These are phyloP conservation scores for Phyllotis vaccarum DNA, from an alignment of 2,797 vertebrate genomes.

Conservation along the genomic window DNA sequence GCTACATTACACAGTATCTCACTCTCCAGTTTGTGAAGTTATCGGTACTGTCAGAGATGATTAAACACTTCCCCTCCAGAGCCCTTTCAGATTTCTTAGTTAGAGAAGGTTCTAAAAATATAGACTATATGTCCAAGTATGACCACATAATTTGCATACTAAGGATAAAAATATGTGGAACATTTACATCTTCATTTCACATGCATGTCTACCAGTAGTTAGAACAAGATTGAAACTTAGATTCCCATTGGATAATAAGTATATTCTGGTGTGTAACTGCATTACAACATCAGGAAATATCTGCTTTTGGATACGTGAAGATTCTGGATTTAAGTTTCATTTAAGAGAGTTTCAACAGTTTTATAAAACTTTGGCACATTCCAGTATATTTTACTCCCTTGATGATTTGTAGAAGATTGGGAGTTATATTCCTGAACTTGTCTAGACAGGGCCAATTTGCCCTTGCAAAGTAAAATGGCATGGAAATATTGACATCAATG, in stretches of 20 bases:
- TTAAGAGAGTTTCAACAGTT: constrained; percentile 76
- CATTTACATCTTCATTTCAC: constrained; percentile 71
- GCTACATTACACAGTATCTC: not conserved
- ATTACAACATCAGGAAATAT: constrained; percentile 74
- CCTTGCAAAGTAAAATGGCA: constrained; percentile 35
- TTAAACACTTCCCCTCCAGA: not conserved
- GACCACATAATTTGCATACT: constrained; percentile 37
- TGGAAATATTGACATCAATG: not conserved
- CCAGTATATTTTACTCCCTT: not conserved
- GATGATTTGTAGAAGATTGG: constrained; percentile 12
- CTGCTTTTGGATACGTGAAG: constrained; percentile 54
- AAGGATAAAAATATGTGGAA: constrained; percentile 59
- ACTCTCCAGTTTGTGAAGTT: not conserved
- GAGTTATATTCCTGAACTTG: constrained; percentile 9
- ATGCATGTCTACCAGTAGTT: constrained; percentile 50
- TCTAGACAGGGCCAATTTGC: not conserved
- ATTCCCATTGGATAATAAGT: constrained; percentile 73
- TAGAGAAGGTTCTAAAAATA: constrained; percentile 38
- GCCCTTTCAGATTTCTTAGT: not conserved
- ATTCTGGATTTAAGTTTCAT: constrained; percentile 62
- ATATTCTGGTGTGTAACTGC: constrained; percentile 67
- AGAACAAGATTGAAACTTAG: constrained; percentile 69
- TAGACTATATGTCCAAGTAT: constrained; percentile 13
- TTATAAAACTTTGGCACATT: constrained; percentile 66
- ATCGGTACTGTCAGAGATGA: not conserved